These are phyloP conservation scores for Drosophila flavopinicola DNA, from an alignment of 2,888 invertebrate species.

Conservation along the genomic window DNA sequence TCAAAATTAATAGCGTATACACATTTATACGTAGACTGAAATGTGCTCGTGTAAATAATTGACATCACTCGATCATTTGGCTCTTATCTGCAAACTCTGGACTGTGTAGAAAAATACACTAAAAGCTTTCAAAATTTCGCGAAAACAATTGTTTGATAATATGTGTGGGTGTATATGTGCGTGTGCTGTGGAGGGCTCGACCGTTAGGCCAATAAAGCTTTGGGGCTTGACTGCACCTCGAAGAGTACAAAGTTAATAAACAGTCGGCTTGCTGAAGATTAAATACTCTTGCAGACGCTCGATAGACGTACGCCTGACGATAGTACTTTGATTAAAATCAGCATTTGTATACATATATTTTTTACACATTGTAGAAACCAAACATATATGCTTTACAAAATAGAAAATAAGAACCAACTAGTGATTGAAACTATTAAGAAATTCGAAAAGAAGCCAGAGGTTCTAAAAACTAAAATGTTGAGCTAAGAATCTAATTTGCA, in stretches of 20 bases:
- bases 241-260: conserved; percentile 68
- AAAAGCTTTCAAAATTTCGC: conserved; percentile 21
- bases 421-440: too few species aligned
- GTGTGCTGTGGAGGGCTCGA: conserved; percentile 59
- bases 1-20: conserved; percentile 9
- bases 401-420: too few species aligned
- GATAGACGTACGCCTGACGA: too few species aligned
- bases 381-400: not conserved
- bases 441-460: too few species aligned
- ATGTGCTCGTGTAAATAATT: conserved; percentile 36
- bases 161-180: conserved; percentile 7
- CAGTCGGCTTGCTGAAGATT: not conserved
- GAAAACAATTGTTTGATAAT: conserved; percentile 32
- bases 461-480: too few species aligned
- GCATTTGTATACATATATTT: too few species aligned
- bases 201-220: conserved; percentile 38
- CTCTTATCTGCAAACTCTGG: conserved; percentile 33
- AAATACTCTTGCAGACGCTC: too few species aligned
- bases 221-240: conserved; percentile 35
- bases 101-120: conserved; percentile 1
- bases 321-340: too few species aligned
- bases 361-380: too few species aligned
- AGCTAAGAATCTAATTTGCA: too few species aligned
- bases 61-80: conserved; percentile 47
- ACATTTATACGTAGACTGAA: conserved; percentile 1